A percentile compares a stretch with the other conserved stretches of the same genome.
Evolutionary conservation across 2,888 invertebrate species (phyloP).

Genomic region (Drosophila robusta): DNA sequence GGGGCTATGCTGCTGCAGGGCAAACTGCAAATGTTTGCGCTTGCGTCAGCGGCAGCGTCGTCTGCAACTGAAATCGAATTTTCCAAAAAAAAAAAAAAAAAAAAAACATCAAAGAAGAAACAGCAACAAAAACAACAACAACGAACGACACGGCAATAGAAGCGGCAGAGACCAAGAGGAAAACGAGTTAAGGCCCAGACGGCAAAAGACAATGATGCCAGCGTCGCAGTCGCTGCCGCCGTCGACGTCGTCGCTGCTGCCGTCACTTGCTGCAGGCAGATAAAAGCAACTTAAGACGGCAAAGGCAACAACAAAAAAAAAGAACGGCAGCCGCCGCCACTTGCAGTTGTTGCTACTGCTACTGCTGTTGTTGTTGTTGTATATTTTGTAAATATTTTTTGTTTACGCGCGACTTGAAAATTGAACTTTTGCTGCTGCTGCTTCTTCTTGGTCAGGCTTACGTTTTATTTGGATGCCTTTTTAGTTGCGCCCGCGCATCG

Average conservation of each 20-base stretch:
- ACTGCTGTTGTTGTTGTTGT: slow-evolving; percentile 16
- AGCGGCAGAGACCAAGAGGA: slow-evolving; percentile 50
- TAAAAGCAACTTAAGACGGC: slow-evolving; percentile 32
- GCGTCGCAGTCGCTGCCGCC: slow-evolving; percentile 17
- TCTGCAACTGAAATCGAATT: slow-evolving; percentile 55
- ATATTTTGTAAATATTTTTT: slow-evolving; percentile 31
- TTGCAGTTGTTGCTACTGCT: slow-evolving; percentile 22
- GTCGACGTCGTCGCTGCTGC: slow-evolving; percentile 17
- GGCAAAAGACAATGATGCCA: slow-evolving; percentile 60
- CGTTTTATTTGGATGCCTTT: slow-evolving; percentile 45
- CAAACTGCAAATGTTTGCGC: slow-evolving; percentile 37
- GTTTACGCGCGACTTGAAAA: slow-evolving; percentile 41
- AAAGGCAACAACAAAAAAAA: slow-evolving; percentile 35
- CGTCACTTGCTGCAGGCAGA: slow-evolving; percentile 53
- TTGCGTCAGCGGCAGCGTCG: slow-evolving; percentile 50
- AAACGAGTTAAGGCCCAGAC: slow-evolving; percentile 71
- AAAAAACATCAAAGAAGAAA: slow-evolving; percentile 11
- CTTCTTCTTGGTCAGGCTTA: slow-evolving; percentile 28
- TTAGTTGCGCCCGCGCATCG: slow-evolving; percentile 74
- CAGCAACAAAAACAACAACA: slow-evolving; percentile 17
- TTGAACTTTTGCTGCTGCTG: slow-evolving; percentile 12
- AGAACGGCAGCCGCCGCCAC: slow-evolving; percentile 24
- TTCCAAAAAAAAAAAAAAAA: slow-evolving; percentile 40
- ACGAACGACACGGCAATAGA: slow-evolving; percentile 47
- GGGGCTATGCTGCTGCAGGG: slow-evolving; percentile 22